Percentiles rank a stretch among this genome's conserved stretches.
These are phyloP conservation scores for Macrobrachium nipponense DNA, from an alignment of 1,140 invertebrate genomes.

Conservation along the genomic window DNA sequence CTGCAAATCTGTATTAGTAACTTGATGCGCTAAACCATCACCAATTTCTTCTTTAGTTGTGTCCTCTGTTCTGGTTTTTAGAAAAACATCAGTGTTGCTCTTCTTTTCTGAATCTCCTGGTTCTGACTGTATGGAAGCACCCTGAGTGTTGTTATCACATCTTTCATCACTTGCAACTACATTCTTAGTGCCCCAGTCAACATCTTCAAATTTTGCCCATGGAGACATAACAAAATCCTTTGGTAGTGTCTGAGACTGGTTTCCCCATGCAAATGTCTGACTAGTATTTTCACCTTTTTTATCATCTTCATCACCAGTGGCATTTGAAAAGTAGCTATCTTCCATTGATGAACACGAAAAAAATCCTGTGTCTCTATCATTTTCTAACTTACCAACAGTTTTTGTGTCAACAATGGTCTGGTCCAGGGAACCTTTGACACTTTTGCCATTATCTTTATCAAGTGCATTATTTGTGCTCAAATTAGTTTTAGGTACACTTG, in stretches of 20 bases:
- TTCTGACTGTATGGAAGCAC: not conserved
- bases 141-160: not conserved
- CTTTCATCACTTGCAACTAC: not conserved
- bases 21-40: not conserved
- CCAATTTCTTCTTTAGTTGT: not conserved
- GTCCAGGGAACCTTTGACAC: not conserved
- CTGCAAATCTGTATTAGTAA: too few relatives aligned
- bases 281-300: not conserved
- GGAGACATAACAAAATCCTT: conserved; percentile 44
- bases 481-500: not conserved
- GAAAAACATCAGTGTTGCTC: not conserved
- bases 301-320: not conserved
- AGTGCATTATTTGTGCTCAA: not conserved
- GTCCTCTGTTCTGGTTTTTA: not conserved
- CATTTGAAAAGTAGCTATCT: not conserved
- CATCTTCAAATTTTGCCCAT: conserved; percentile 55
- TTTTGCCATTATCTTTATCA: too few relatives aligned
- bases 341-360: not conserved
- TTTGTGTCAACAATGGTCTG: too few relatives aligned
- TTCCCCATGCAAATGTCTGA: not conserved
- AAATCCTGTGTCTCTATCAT: conserved; percentile 12
- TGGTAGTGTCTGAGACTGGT: conserved; percentile 32
- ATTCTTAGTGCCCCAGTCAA: conserved; percentile 25
- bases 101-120: not conserved
- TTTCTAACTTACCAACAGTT: not conserved